Base-by-base conservation (phyloP, 2,888 invertebrate genomes). In the Peribatodes rhomboidaria region DNA sequence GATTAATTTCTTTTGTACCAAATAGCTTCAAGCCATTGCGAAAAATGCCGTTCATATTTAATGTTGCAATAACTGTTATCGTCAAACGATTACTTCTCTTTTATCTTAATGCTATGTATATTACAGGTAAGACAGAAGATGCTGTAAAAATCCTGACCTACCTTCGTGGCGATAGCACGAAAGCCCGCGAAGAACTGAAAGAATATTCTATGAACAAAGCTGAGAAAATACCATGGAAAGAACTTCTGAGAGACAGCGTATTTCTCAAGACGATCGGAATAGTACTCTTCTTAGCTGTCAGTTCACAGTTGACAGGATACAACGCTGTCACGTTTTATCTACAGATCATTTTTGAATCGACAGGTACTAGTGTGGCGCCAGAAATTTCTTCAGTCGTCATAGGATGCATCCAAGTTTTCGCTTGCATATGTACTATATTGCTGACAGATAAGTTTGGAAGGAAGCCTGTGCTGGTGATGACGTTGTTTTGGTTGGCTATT, bases 331-430 rank as follows among this genome's bases (percentile, higher is more conserved):
- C 71, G n/a, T 77, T 77, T 39, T 83, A 85, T 50, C 65, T 84
- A 16, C 85, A 85, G 68, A 80, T 79, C 0, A 77, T 87, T 31
- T 73, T 87, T 27, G 76, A 77, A 42, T 78, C 80, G 1, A 79
- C 83, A 0, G 67, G 79, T 1, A 85, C 85, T 0, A 74, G 71
- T 22, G 69, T 86, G 0, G 74, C 65, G 9, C 71, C 85, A 2
- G 81, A 83, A 49, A 62, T 78, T 1, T 77, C 81, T 0, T 86
- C 86, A 0, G 78, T 82, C 0, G 59, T 84, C 3, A 75, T 85
- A 22, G 84, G 85, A 0, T 35, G 77, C 0, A 77, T 84, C 27
- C 83, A 84, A 64, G 54, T 85, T 3, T 13, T 77, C 0, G 79
- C 80, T 1, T 79, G 81, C 61, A 52, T 81, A 0, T 76, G 75